A percentile compares a stretch with the other conserved stretches of the same genome.
Evolutionary conservation across 2,888 invertebrate genomes (phyloP).

Genomic region (Sussaba pulchella): DNA sequence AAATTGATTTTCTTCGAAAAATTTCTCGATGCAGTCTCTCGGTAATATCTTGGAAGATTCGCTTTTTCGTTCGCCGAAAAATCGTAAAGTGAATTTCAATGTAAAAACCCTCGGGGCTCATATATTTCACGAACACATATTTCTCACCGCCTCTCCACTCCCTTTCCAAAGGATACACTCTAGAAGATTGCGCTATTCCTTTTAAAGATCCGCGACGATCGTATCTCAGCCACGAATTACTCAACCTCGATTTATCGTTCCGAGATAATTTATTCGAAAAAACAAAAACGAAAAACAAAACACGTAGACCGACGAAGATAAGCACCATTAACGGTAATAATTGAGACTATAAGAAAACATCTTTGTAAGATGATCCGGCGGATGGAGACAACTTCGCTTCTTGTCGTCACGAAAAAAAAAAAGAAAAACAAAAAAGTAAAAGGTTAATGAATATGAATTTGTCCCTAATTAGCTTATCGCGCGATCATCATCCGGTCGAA

Average conservation of each 20-base stretch:
- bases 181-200: slow-evolving; percentile 44
- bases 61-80: slow-evolving; percentile 48
- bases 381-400: slow-evolving; percentile 4
- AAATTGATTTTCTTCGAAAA: slow-evolving; percentile 39
- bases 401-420: slow-evolving; percentile 9
- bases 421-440: slow-evolving; percentile 11
- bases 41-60: slow-evolving; percentile 8
- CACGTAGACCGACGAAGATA: not conserved
- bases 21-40: slow-evolving; percentile 30
- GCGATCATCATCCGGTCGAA: slow-evolving; percentile 43
- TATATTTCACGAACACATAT: slow-evolving; percentile 39
- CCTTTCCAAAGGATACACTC: slow-evolving; percentile 35
- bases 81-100: slow-evolving; percentile 52
- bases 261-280: slow-evolving; percentile 19
- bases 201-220: not conserved
- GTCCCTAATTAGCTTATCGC: slow-evolving; percentile 59
- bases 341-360: slow-evolving; percentile 21
- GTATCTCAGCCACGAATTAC: slow-evolving; percentile 29
- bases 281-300: slow-evolving; percentile 9
- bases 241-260: slow-evolving; percentile 19
- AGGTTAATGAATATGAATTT: slow-evolving; percentile 40
- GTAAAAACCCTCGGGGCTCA: slow-evolving; percentile 16
- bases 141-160: not conserved
- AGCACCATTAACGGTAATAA: slow-evolving; percentile 37
- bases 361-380: slow-evolving; percentile 32